A percentile compares a stretch with the other conserved stretches of the same genome.
Conservation (phyloP, 2,888 invertebrate genomes). For the Chymomyza amoena region DNA sequence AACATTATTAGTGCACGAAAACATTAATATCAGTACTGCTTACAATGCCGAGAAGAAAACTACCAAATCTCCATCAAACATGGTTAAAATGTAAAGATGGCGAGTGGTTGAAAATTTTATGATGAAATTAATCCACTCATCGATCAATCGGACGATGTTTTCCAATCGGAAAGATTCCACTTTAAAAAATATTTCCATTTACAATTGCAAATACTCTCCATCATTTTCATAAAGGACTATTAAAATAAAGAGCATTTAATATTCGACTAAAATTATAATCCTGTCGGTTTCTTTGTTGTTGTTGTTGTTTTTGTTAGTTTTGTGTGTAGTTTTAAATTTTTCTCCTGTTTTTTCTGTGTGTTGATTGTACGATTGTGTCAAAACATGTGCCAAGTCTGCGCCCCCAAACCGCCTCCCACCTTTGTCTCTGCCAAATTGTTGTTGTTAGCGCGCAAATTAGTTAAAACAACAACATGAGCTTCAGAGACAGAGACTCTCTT, state of each 20-base stretch:
- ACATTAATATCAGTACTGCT: too few species aligned
- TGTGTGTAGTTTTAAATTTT: slow-evolving; percentile 18
- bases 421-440: slow-evolving; percentile 16
- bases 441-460: slow-evolving; percentile 2
- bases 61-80: too few species aligned
- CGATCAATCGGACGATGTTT: too few species aligned
- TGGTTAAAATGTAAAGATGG: too few species aligned
- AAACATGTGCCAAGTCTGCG: slow-evolving; percentile 32
- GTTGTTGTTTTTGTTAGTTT: slow-evolving; percentile 25
- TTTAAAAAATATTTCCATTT: too few species aligned
- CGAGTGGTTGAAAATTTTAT: too few species aligned
- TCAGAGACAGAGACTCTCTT: background rate
- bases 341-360: slow-evolving; percentile 12
- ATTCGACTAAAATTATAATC: background rate
- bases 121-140: too few species aligned
- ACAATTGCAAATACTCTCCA: too few species aligned
- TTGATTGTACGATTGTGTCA: slow-evolving; percentile 60
- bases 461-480: background rate
- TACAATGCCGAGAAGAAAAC: too few species aligned
- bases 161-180: too few species aligned
- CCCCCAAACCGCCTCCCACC: slow-evolving; percentile 12
- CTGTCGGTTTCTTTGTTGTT: slow-evolving; percentile 12
- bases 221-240: too few species aligned
- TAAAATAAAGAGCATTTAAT: background rate
- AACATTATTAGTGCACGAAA: too few species aligned